Evolutionary conservation across 2,113 vertebrate genomes (phyloP).

Genomic region (Leuciscus idus): DNA sequence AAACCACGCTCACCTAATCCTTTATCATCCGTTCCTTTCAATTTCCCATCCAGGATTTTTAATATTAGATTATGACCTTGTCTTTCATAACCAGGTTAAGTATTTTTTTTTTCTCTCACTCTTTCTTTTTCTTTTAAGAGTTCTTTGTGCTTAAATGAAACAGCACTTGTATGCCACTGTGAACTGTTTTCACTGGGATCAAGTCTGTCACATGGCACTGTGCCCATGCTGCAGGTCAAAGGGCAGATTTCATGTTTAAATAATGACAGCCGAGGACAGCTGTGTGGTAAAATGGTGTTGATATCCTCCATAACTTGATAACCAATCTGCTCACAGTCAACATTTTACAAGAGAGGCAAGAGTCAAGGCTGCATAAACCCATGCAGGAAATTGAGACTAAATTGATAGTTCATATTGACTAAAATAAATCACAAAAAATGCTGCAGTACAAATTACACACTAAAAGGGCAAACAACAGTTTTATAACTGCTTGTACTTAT

Average conservation of each 20-base stretch:
- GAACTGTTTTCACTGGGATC: neutral
- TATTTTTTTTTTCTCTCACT: slow-evolving; percentile 8
- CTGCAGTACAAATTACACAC: neutral
- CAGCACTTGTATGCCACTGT: slow-evolving; percentile 4
- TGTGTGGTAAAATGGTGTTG: neutral
- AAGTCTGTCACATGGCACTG: neutral
- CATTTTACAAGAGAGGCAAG: slow-evolving; percentile 24
- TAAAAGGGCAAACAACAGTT: neutral
- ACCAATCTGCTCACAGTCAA: slow-evolving; percentile 8
- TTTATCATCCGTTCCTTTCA: slow-evolving; percentile 47
- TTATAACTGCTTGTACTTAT: neutral
- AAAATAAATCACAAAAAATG: slow-evolving; percentile 16
- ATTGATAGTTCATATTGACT: slow-evolving; percentile 1
- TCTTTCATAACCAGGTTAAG: slow-evolving; percentile 51
- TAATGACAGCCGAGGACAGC: slow-evolving; percentile 4
- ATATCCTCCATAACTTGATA: neutral
- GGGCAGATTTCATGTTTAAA: slow-evolving; percentile 24
- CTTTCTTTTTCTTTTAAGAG: slow-evolving; percentile 42
- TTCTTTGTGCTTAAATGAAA: slow-evolving; percentile 45
- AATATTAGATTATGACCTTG: slow-evolving; percentile 64
- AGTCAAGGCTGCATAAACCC: slow-evolving; percentile 29
- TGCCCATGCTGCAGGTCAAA: slow-evolving; percentile 7
- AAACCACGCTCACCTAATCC: slow-evolving; percentile 55
- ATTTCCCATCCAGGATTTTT: slow-evolving; percentile 51
- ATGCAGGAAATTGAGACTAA: neutral